phyloP scores from a whole-genome alignment of 2,888 invertebrate species.

The Vannuccia rotundouncinata region DNA sequence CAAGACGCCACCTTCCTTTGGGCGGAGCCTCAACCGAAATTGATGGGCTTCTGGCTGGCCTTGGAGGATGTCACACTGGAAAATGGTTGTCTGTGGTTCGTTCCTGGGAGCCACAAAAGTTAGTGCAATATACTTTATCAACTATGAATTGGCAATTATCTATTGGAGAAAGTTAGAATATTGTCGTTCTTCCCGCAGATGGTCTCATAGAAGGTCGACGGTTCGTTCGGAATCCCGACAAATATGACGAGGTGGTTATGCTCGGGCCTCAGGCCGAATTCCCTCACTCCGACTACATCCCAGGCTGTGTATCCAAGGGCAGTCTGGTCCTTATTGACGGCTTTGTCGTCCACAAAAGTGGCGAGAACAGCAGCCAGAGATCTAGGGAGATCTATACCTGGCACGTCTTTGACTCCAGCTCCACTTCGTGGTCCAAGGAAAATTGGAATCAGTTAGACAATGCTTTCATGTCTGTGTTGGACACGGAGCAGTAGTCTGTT shows the following conservation, averaged over 20 bases:
- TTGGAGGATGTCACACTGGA: slow-evolving; percentile 82
- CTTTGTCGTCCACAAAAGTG: slow-evolving; percentile 84
- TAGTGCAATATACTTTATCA: no score
- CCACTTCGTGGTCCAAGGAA: slow-evolving; percentile 67
- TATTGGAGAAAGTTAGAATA: no score
- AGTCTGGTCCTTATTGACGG: slow-evolving; percentile 82
- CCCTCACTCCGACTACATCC: background rate
- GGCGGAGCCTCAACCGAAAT: slow-evolving; percentile 68
- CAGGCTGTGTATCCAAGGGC: slow-evolving; percentile 58
- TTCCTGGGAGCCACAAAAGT: slow-evolving; percentile 75
- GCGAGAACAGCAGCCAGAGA: slow-evolving; percentile 70
- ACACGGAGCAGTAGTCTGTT: no score
- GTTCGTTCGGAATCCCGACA: background rate
- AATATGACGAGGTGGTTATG: no score
- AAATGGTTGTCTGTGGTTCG: slow-evolving; percentile 89
- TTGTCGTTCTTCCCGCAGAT: no score
- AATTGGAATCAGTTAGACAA: slow-evolving; percentile 77
- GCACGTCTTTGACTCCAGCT: slow-evolving; percentile 74
- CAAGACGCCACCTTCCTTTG: slow-evolving; percentile 77
- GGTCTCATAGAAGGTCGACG: background rate
- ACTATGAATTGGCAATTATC: no score
- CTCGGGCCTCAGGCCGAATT: slow-evolving; percentile 4
- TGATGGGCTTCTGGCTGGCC: slow-evolving; percentile 89
- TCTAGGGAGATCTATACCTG: slow-evolving; percentile 92
- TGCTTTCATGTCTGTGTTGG: no score